A percentile compares a stretch with the other conserved stretches of the same genome.
These are phyloP conservation scores for Synaphobranchus kaupii DNA, from an alignment of 2,797 vertebrate genomes.

Conservation along the genomic window DNA sequence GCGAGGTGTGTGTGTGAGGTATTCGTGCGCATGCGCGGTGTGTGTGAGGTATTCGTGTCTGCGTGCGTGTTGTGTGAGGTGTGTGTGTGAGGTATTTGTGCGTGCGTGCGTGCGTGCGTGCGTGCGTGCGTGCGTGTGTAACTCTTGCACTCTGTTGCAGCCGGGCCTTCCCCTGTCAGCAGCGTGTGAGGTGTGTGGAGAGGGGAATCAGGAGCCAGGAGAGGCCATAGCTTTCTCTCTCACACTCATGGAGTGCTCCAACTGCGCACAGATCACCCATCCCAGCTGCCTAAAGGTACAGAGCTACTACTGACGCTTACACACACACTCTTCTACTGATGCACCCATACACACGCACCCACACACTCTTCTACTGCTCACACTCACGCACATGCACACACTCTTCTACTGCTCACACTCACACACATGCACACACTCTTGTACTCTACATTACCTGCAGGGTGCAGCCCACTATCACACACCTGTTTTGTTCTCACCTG, in stretches of 20 bases:
- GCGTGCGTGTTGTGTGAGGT: slow-evolving; percentile 38
- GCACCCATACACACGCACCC: neutral
- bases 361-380: neutral
- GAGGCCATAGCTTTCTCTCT: slow-evolving; percentile 82
- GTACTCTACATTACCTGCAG: neutral
- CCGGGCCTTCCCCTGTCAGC: slow-evolving; percentile 94
- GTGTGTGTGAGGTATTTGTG: neutral
- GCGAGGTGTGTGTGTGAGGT: neutral
- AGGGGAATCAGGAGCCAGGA: slow-evolving; percentile 89
- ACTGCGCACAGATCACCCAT: slow-evolving; percentile 95
- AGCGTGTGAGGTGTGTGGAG: slow-evolving; percentile 93
- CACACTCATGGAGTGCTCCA: slow-evolving; percentile 96
- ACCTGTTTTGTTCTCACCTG: neutral
- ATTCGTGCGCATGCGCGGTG: neutral
- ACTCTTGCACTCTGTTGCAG: slow-evolving; percentile 67
- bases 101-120: slow-evolving; percentile 7
- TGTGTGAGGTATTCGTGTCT: slow-evolving; percentile 27
- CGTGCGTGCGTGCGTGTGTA: slow-evolving; percentile 45
- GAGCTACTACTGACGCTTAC: neutral
- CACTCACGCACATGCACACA: neutral
- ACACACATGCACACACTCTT: neutral
- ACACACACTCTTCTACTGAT: neutral
- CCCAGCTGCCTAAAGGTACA: slow-evolving; percentile 89
- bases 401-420: neutral
- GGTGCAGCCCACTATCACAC: neutral